Evolutionary conservation across 2,888 invertebrate species (phyloP), one percentile per base, ranked within the genome.

Genomic region (Amphimallon solstitiale): DNA sequence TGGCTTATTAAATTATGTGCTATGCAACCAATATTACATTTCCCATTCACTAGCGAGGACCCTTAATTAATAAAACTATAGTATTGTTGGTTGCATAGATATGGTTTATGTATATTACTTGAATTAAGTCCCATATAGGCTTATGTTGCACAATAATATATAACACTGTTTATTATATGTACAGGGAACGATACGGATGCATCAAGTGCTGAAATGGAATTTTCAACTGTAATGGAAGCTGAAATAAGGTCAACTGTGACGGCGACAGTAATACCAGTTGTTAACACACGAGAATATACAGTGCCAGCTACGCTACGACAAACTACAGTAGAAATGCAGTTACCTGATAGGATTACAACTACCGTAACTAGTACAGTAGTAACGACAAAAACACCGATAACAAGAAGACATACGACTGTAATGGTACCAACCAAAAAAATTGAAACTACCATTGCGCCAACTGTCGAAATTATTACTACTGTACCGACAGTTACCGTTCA

Each of bases 221-320:
- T 19, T 46, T n/a, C 38, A 38, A 56, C 21, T 37, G 15, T 37
- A 9, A 67, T 38, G 12, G 67, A 48, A 14, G 45, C 40, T 17
- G 64, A 60, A 37, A 52, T 19, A 37, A 56, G 43, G 17, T 51
- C 48, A 10, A 35, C 56, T n/a, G 6, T 21, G 2, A 60, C 14
- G 34, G 12, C 48, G 9, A 51, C 45, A 19, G 12, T n/a, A 7
- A 1, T 14, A 10, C 49, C 37, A 43, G 6, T 43, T 23, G 23
- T 15, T 17, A 51, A 14, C 1, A 7, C 6, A 34, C 49, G 17
- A 5, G 3, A 5, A 2, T n/a, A n/a, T n/a, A 37, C 34, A 21
- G 45, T 59, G 61, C 60, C 15, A 64, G 65, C 19, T 65, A 45
- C 48, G 43, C 21, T 40, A 73, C 21, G 72, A 74, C 12, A 34